phyloP scores from a whole-genome alignment of 2,888 invertebrate genomes.

The Polydrusus pterygomalis region DNA sequence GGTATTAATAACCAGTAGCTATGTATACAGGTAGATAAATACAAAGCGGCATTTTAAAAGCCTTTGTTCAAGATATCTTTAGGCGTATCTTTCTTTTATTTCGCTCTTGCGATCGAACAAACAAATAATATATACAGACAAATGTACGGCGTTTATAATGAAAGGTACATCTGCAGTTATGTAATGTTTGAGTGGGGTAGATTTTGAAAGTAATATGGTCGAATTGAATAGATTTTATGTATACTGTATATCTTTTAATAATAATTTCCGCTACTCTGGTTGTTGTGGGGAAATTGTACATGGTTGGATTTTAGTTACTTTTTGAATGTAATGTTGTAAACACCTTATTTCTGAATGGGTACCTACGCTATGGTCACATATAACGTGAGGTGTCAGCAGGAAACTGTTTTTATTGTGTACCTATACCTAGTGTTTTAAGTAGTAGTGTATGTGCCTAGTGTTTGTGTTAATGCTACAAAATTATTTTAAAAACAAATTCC shows the following conservation, averaged over 20 bases:
- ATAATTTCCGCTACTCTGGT: neutral
- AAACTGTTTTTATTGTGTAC: no score
- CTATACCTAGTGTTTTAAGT: no score
- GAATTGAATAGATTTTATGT: constrained; percentile 23
- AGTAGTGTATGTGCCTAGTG: no score
- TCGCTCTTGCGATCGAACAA: constrained; percentile 45
- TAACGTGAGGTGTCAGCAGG: no score
- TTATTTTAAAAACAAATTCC: no score
- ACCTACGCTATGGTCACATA: no score
- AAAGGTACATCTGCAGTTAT: constrained; percentile 49
- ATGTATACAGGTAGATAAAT: constrained; percentile 41
- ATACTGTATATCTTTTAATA: constrained; percentile 19
- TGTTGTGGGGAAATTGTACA: no score
- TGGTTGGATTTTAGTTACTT: constrained; percentile 23
- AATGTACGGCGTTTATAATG: constrained; percentile 43
- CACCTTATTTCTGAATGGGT: neutral
- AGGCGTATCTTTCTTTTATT: constrained; percentile 53
- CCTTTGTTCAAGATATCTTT: constrained; percentile 53
- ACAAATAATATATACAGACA: constrained; percentile 47
- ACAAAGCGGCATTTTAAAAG: constrained; percentile 47
- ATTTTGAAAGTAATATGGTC: constrained; percentile 26
- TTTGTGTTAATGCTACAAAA: no score
- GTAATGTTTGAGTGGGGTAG: constrained; percentile 44
- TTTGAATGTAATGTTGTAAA: neutral
- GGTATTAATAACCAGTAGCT: constrained; percentile 63